Conservation (phyloP, 2,113 vertebrate genomes). For the Bos javanicus region DNA sequence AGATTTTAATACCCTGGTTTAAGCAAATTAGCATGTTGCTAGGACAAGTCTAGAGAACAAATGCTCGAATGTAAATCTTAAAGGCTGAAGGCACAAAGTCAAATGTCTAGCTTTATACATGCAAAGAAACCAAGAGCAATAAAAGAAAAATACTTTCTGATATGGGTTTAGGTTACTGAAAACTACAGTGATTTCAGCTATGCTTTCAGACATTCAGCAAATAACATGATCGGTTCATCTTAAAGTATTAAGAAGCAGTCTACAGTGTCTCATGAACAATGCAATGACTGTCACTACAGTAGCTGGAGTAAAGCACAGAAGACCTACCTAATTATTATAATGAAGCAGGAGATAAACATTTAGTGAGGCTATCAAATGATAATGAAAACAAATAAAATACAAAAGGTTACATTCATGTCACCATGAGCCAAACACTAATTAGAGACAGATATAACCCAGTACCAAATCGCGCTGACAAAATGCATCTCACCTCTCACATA, state of each 20-base stretch:
- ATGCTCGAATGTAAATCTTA: not conserved
- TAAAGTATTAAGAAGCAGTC: not conserved
- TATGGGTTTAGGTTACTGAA: not conserved
- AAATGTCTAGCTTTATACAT: not conserved
- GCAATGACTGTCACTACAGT: not conserved
- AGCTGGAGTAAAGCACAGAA: not conserved
- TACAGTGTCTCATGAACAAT: not conserved
- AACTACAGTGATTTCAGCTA: not conserved
- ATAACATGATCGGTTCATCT: not conserved
- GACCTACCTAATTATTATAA: not conserved
- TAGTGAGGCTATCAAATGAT: not conserved
- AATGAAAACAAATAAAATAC: not conserved
- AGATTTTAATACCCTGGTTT: not conserved
- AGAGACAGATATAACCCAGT: not conserved
- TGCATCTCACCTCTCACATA: conserved; percentile 91
- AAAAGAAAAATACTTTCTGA: not conserved
- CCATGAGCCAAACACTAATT: not conserved
- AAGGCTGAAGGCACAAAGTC: not conserved
- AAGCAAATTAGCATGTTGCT: not conserved
- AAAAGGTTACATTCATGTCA: not conserved
- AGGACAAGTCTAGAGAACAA: not conserved
- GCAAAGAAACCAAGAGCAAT: not conserved
- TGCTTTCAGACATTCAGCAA: not conserved
- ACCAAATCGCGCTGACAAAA: not conserved
- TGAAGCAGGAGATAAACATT: not conserved